A percentile compares a stretch with the other conserved stretches of the same genome.
These are phyloP conservation scores for Karalla daura DNA, from an alignment of 2,797 vertebrate species.

Conservation along the genomic window DNA sequence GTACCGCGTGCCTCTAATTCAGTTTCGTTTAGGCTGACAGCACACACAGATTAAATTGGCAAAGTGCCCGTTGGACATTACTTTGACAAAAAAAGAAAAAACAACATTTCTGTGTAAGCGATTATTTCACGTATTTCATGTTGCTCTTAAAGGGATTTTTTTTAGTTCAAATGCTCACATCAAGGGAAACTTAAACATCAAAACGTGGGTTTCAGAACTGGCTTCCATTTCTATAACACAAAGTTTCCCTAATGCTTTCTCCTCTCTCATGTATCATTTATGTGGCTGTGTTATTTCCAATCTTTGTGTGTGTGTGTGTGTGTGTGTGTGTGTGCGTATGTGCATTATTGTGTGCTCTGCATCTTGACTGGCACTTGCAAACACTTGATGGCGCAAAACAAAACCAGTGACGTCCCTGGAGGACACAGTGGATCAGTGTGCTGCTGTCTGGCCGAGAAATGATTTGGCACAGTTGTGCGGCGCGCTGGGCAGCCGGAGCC, in stretches of 20 bases:
- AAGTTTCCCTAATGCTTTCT: slow-evolving; percentile 21
- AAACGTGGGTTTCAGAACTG: slow-evolving; percentile 23
- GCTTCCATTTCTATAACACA: slow-evolving; percentile 13
- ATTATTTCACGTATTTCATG: slow-evolving; percentile 44
- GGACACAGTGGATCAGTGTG: slow-evolving; percentile 7
- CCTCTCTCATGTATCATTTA: slow-evolving; percentile 17
- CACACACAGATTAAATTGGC: slow-evolving; percentile 69
- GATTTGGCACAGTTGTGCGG: slow-evolving; percentile 45
- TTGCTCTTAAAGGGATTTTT: slow-evolving; percentile 24
- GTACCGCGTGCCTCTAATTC: slow-evolving; percentile 51
- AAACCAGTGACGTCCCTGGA: slow-evolving; percentile 13
- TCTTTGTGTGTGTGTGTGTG: slow-evolving; percentile 15
- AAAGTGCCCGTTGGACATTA: slow-evolving; percentile 50
- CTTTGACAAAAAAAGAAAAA: slow-evolving; percentile 48
- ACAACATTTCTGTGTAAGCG: slow-evolving; percentile 43
- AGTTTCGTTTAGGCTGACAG: slow-evolving; percentile 62
- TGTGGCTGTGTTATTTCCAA: not conserved
- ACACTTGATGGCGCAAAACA: slow-evolving; percentile 19
- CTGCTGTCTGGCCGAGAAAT: slow-evolving; percentile 44
- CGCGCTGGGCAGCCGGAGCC: slow-evolving; percentile 26
- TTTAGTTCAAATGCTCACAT: slow-evolving; percentile 48
- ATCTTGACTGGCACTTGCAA: slow-evolving; percentile 27
- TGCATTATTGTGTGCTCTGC: slow-evolving; percentile 22
- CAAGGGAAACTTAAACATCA: slow-evolving; percentile 22
- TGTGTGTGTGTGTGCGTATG: slow-evolving; percentile 9